phyloP scores from a whole-genome alignment of 2,888 invertebrate genomes.

The Tetragonula carbonaria region DNA sequence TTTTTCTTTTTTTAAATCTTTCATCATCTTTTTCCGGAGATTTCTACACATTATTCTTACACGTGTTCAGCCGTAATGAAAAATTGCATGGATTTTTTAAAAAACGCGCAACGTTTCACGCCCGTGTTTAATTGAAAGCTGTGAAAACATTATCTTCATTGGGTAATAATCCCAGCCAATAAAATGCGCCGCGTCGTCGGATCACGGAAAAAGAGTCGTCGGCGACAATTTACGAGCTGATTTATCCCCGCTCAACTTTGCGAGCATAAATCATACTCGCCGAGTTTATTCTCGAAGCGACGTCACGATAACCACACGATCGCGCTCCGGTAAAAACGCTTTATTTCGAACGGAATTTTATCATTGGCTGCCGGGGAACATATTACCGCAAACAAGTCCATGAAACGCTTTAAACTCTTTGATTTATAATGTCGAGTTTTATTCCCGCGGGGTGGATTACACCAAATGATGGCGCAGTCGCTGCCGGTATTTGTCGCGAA shows the following conservation, averaged over 20 bases:
- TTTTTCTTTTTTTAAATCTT: no score
- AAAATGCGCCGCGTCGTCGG: neutral
- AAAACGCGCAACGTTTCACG: neutral
- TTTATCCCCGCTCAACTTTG: constrained; percentile 6
- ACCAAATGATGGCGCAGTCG: neutral
- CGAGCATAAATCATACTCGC: constrained; percentile 9
- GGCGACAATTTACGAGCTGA: constrained; percentile 6
- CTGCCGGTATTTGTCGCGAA: neutral
- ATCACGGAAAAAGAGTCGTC: constrained; percentile 4
- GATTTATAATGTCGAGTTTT: neutral
- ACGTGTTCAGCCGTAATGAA: no score
- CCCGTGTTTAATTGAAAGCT: neutral
- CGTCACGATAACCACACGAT: neutral
- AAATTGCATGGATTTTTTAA: no score
- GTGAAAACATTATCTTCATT: neutral
- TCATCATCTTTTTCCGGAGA: no score
- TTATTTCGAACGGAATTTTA: neutral
- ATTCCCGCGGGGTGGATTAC: neutral
- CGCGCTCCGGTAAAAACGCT: neutral
- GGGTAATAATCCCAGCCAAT: neutral
- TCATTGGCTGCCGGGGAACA: neutral
- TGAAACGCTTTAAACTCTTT: neutral
- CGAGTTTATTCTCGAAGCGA: constrained; percentile 3
- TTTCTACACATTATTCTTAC: no score
- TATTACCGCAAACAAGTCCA: neutral